Evolutionary conservation across 2,797 vertebrate species (phyloP).

Genomic region (Enteromius trimaculatus): DNA sequence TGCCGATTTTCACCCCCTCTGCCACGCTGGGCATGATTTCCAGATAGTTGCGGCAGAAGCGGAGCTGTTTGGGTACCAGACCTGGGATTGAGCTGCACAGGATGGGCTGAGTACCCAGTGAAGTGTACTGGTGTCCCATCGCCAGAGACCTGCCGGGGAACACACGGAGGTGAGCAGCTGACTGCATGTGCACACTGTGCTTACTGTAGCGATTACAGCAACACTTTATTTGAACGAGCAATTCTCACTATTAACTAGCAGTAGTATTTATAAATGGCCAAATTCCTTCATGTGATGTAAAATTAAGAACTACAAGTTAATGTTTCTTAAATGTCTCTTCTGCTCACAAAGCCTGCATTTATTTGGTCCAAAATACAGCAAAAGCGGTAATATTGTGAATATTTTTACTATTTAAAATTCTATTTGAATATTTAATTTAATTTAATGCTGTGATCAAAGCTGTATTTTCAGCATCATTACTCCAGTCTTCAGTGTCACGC

Average conservation of each 20-base stretch:
- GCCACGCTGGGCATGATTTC: constrained; percentile 99
- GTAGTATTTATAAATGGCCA: not conserved
- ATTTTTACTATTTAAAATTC: too few species aligned
- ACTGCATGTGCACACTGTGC: not conserved
- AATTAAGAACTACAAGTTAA: not conserved
- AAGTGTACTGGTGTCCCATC: constrained; percentile 92
- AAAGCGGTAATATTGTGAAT: not conserved
- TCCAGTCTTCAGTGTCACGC: too few species aligned
- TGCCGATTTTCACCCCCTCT: constrained; percentile 93
- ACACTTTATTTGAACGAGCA: not conserved
- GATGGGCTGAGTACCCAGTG: constrained; percentile 90
- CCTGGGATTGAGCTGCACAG: constrained; percentile 95
- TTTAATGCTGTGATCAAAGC: too few species aligned
- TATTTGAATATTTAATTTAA: too few species aligned
- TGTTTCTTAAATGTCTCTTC: not conserved
- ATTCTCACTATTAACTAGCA: not conserved
- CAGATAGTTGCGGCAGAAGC: constrained; percentile 97
- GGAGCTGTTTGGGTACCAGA: constrained; percentile 95
- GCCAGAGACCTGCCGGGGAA: constrained; percentile 88
- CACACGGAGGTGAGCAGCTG: constrained; percentile 24
- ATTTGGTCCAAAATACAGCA: not conserved
- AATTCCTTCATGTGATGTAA: not conserved
- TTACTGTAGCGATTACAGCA: not conserved
- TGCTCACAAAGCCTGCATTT: not conserved
- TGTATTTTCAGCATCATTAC: too few species aligned